Evolutionary conservation across 1,140 invertebrate genomes (phyloP), one percentile per base, ranked within the genome.

Genomic region (Conus betulinus): DNA sequence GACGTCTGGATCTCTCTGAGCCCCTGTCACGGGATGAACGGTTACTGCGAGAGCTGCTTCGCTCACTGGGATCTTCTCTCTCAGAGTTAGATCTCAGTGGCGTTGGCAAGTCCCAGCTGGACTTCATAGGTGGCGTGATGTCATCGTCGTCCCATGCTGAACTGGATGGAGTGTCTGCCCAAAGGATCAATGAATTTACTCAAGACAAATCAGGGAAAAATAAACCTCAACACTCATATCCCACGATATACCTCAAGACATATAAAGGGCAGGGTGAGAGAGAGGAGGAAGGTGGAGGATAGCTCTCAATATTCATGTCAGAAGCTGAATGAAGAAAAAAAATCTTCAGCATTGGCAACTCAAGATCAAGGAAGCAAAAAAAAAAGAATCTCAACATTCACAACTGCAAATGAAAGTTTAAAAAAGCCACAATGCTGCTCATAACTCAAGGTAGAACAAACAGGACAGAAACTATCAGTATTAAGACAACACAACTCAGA

Each of bases 91-190:
- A 79, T 83, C 74, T 74, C 89, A 90, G 27, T 4, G 98, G 98
- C 1, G 98, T 99, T 0, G 98, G 98, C 93, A 98, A 97, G 95
- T 99, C 99, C 98, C 98, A 99, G 79, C 97, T 97, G 8, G 98
- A 98, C 91, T 96, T 96, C 91, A 96, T 96, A 4, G 91, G 84
- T 23, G 97, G 97, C 4, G 96, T 96, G 95, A 96, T 55, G 97
- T 97, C 94, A 89, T 94, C 94, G 89, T 94, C 94, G 94, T 99
- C 98, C 98, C 98, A 99, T 15, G 96, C 96, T 74, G 97, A 97
- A 93, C 97, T 97, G 11, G 95, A 96, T 76, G 95, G 95, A 10
- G 96, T 96, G 84, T 95, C 95, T 93, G 90, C 51, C 67, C 90
- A 25, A 7, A 57, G 39, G 39, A 39, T 3, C 0, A 83, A 57